These are phyloP conservation scores for Denticeps clupeoides DNA, from an alignment of 2,797 vertebrate genomes.

Conservation along the genomic window DNA sequence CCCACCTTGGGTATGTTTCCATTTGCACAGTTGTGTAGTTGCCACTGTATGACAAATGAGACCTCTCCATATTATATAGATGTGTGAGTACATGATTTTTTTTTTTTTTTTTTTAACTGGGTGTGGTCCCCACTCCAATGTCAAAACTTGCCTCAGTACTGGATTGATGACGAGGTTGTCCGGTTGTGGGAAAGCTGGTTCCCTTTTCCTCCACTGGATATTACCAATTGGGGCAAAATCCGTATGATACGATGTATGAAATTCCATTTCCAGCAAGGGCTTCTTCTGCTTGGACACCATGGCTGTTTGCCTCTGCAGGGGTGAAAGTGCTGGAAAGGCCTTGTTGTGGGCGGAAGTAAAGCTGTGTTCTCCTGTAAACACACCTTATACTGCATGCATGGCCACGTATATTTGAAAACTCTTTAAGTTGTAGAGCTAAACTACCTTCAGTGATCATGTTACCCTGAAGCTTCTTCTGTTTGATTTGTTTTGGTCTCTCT, in stretches of 20 bases:
- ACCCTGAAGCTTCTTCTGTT: constrained; percentile 33
- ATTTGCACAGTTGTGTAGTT: constrained; percentile 53
- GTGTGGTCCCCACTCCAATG: too few relatives aligned
- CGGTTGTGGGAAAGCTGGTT: constrained; percentile 42
- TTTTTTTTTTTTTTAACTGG: too few relatives aligned
- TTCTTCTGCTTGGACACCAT: constrained; percentile 1
- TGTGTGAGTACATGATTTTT: too few relatives aligned
- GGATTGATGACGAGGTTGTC: constrained; percentile 66
- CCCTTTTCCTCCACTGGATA: constrained; percentile 27
- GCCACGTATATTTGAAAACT: neutral
- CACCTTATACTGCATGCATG: constrained; percentile 5
- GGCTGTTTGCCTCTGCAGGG: constrained; percentile 22
- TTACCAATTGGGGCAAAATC: constrained; percentile 45
- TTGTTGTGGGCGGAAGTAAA: constrained; percentile 40
- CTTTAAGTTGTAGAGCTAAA: neutral
- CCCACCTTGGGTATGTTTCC: constrained; percentile 50
- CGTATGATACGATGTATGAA: constrained; percentile 52
- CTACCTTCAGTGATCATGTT: constrained; percentile 35
- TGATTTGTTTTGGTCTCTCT: constrained; percentile 5
- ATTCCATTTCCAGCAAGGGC: constrained; percentile 17
- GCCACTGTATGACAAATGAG: constrained; percentile 45
- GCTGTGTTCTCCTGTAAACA: constrained; percentile 34
- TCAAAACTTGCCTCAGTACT: constrained; percentile 56
- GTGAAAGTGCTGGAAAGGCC: constrained; percentile 26
- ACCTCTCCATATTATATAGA: neutral